These are phyloP conservation scores for Trachelus troglodyta DNA, from an alignment of 2,888 invertebrate genomes.

Conservation along the genomic window DNA sequence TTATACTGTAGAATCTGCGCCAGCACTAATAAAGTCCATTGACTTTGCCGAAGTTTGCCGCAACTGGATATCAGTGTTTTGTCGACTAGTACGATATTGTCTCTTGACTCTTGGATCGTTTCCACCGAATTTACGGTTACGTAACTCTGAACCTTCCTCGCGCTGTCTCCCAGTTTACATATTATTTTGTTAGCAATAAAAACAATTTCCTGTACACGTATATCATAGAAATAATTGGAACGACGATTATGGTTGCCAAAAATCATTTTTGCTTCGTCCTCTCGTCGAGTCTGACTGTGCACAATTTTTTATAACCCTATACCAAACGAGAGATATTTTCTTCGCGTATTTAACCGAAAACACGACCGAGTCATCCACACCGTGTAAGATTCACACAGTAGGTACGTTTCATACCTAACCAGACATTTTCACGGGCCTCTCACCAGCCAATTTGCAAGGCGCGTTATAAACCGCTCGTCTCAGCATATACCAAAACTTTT, in stretches of 20 bases:
- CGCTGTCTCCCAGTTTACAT: background rate
- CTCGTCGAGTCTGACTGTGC: background rate
- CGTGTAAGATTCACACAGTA: background rate
- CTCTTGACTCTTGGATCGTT: background rate
- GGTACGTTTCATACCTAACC: background rate
- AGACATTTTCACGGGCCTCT: background rate
- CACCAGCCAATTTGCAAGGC: background rate
- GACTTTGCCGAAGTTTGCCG: background rate
- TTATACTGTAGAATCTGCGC: background rate
- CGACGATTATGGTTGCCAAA: background rate
- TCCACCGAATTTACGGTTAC: background rate
- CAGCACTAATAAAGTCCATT: background rate
- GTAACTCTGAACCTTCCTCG: background rate
- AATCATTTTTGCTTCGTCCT: background rate
- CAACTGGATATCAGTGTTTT: background rate
- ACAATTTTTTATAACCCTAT: background rate
- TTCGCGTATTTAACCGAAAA: slow-evolving; percentile 17
- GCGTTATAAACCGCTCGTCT: slow-evolving; percentile 2
- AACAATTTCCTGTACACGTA: background rate
- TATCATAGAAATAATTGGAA: background rate
- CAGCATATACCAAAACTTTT: background rate
- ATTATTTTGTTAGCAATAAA: background rate
- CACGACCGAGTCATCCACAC: slow-evolving; percentile 13
- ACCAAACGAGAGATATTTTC: background rate
- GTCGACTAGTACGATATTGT: background rate